Conservation (phyloP, 2,113 vertebrate genomes). For the Carollia perspicillata region DNA sequence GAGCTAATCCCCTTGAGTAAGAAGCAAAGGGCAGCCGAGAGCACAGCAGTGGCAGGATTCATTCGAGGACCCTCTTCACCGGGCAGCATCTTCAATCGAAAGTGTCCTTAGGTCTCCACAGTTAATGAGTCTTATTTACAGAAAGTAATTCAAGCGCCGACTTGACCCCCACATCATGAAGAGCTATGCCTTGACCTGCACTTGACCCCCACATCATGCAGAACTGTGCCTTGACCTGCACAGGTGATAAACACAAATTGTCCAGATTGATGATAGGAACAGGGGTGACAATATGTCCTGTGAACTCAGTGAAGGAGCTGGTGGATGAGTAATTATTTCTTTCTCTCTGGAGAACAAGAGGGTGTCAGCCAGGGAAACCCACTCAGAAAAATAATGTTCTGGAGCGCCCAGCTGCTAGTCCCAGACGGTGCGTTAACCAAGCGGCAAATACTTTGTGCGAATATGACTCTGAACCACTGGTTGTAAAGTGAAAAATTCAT, state of each 20-base stretch:
- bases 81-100: constrained; percentile 48
- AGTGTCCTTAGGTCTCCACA: constrained; percentile 10
- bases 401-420: neutral
- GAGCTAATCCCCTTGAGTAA: neutral
- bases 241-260: constrained; percentile 67
- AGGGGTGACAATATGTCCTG: neutral
- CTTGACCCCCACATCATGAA: constrained; percentile 65
- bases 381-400: neutral
- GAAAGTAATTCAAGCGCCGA: constrained; percentile 68
- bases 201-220: constrained; percentile 53
- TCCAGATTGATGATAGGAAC: constrained; percentile 45
- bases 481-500: neutral
- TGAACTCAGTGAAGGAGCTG: constrained; percentile 48
- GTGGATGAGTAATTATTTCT: constrained; percentile 25
- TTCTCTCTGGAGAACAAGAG: neutral
- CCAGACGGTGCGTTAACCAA: no score
- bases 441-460: neutral
- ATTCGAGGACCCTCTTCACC: constrained; percentile 28
- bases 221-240: constrained; percentile 62
- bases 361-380: neutral
- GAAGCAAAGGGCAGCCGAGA: neutral
- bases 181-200: constrained; percentile 60
- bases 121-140: constrained; percentile 79
- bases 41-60: neutral
- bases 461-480: neutral